Evolutionary conservation across 2,797 vertebrate genomes (phyloP), one percentile per base, ranked within the genome.

Genomic region (Fistularia tabacaria): DNA sequence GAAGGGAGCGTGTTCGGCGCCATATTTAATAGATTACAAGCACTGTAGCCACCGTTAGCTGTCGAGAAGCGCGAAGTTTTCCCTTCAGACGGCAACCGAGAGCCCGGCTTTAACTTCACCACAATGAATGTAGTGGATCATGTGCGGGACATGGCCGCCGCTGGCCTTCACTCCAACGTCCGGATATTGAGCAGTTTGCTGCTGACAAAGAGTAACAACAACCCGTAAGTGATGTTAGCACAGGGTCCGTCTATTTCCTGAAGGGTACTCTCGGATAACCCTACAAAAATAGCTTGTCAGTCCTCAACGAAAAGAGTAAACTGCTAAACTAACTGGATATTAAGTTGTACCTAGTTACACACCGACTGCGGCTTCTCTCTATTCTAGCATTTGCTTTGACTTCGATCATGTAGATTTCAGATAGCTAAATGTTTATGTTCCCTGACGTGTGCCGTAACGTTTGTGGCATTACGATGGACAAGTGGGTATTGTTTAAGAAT

Each of bases 181-280:
- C 93, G 97, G 68, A 90, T 98, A 45, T 80, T 99, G 73, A 99
- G 95, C 89, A 97, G 97, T 79, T 87, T 99, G 69, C 80, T 99
- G 54, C 88, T 98, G 59, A 99, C 96, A 15, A 99, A 98, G 97
- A 98, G 97, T 77, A 96, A 94, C 82, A 98, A 99, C 82, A 99
- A 96, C 81, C 94, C 95, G 96, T 99, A 90, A 94, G 96, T 95
- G 64, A 45, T 51, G 36, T 40, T 52, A 10, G 7, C 38, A 3
- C n/a, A 51, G 79, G 69, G 4, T 12, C 69, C 58, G 79, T 84
- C 75, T 87, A 87, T 51, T 81, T 73, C 49, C 67, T 39, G 81
- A 38, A 57, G 1, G 1, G 0, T 10, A 6, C 14, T 14, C 12
- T 38, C 0, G 0, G 9, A 7, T 8, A 5, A n/a, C 0, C 4